A percentile compares a stretch with the other conserved stretches of the same genome.
These are phyloP conservation scores for Drosophila arizonae DNA, from an alignment of 1,140 invertebrate species.

Conservation along the genomic window DNA sequence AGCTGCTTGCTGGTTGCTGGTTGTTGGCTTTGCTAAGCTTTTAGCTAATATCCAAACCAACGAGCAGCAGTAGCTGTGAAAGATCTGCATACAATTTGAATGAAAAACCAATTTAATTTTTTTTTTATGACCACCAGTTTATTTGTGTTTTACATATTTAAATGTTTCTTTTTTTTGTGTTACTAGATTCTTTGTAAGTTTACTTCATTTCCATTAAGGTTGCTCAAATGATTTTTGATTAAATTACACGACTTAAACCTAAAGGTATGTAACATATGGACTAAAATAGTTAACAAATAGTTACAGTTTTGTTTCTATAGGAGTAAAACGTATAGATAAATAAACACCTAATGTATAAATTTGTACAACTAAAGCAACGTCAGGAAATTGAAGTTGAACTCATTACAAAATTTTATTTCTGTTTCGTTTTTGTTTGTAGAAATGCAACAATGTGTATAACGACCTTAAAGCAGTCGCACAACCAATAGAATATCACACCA, in stretches of 20 bases:
- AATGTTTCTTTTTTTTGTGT: slow-evolving; percentile 62
- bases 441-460: slow-evolving; percentile 81
- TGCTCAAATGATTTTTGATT: slow-evolving; percentile 78
- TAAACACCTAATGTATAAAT: slow-evolving; percentile 44
- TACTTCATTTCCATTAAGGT: slow-evolving; percentile 77
- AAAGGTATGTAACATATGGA: slow-evolving; percentile 78
- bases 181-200: slow-evolving; percentile 66
- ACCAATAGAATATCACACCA: slow-evolving; percentile 82
- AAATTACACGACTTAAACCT: slow-evolving; percentile 78
- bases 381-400: slow-evolving; percentile 67
- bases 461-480: slow-evolving; percentile 71
- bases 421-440: slow-evolving; percentile 56
- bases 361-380: slow-evolving; percentile 66
- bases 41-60: slow-evolving; percentile 3
- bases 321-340: slow-evolving; percentile 56
- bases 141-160: slow-evolving; percentile 51
- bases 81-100: neutral
- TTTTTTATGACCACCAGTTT: slow-evolving; percentile 68
- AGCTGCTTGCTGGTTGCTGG: slow-evolving; percentile 31
- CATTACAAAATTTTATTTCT: slow-evolving; percentile 44
- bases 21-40: slow-evolving; percentile 46
- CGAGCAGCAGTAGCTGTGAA: neutral
- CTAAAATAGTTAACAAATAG: slow-evolving; percentile 79
- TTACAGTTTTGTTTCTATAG: slow-evolving; percentile 62
- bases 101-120: neutral